Base-by-base conservation (phyloP, 1,140 invertebrate species). In the Mamestra configurata region DNA sequence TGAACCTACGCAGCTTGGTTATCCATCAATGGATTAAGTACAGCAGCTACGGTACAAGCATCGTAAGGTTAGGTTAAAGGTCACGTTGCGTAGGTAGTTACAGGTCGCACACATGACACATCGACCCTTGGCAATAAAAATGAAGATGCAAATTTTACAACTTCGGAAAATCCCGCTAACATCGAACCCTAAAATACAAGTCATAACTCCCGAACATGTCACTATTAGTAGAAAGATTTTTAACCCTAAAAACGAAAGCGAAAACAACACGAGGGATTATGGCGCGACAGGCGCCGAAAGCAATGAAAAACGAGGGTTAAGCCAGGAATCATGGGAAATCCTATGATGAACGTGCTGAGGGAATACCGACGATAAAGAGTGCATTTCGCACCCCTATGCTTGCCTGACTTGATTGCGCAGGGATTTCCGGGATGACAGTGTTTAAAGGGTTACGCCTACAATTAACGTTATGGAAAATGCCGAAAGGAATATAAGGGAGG, bases 291-390 rank as follows among this genome's bases (percentile, higher is more conserved):
- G 84, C 85, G 85, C 83, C 86, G 31, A 79, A 83, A 85, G 79
- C 80, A 80, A 82, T 86, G 81, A 83, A 84, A 84, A 70, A 84
- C 68, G 84, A 85, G 89, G 80, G 81, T 84, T 66, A 82, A 81
- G 64, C 70, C 80, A 11, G 40, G 82, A 82, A 53, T 76, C 80
- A 80, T 81, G 93, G 92, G 86, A 94, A 94, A 90, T 88, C 90
- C 93, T 89, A 90, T 92, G 89, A 92, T 92, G 84, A 91, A 90
- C 82, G 59, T 86, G 86, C 84, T 72, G 77, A 89, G 92, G 92
- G 88, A 92, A 89, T 92, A 86, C 92, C 91, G 82, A 71, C 61
- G 76, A 81, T 82, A 84, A 82, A 84, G 75, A 73, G 70, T 57
- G 79, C 80, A 78, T 83, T 84, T 87, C 71, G 84, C 85, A 87